A percentile compares a stretch with the other conserved stretches of the same genome.
Evolutionary conservation across 2,113 vertebrate species (phyloP).

Genomic region (Entomyzon cyanotis): DNA sequence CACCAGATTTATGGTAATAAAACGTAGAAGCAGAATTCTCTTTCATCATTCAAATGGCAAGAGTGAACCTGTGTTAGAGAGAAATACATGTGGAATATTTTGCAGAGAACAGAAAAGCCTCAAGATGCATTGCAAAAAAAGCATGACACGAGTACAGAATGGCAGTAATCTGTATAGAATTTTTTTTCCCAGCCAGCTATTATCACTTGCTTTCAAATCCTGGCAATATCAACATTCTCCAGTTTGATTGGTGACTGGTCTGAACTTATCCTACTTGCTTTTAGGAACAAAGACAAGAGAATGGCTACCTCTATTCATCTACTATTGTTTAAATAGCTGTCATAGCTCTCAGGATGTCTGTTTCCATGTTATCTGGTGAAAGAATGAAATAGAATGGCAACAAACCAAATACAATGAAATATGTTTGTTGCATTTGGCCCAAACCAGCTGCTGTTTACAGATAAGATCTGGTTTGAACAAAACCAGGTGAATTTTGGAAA

Average conservation of each 20-base stretch:
- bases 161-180: neutral
- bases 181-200: neutral
- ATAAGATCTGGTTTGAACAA: slow-evolving; percentile 45
- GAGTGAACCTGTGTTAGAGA: neutral
- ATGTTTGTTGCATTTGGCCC: slow-evolving; percentile 14
- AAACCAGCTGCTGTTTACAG: slow-evolving; percentile 32
- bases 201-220: slow-evolving; percentile 1
- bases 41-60: neutral
- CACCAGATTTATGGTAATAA: neutral
- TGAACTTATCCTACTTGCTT: slow-evolving; percentile 39
- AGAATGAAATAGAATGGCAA: slow-evolving; percentile 44
- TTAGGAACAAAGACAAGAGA: slow-evolving; percentile 36
- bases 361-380: slow-evolving; percentile 43
- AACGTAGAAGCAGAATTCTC: neutral
- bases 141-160: neutral
- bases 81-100: neutral
- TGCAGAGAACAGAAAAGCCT: neutral
- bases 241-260: slow-evolving; percentile 8
- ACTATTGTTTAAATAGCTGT: slow-evolving; percentile 59
- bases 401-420: slow-evolving; percentile 52
- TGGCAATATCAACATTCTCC: slow-evolving; percentile 25
- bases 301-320: slow-evolving; percentile 15
- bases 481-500: slow-evolving; percentile 44
- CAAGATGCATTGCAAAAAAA: neutral
- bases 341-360: slow-evolving; percentile 42